A percentile compares a stretch with the other conserved stretches of the same genome.
Conservation (phyloP, 2,797 vertebrate genomes). For the Lagorchestes hirsutus region DNA sequence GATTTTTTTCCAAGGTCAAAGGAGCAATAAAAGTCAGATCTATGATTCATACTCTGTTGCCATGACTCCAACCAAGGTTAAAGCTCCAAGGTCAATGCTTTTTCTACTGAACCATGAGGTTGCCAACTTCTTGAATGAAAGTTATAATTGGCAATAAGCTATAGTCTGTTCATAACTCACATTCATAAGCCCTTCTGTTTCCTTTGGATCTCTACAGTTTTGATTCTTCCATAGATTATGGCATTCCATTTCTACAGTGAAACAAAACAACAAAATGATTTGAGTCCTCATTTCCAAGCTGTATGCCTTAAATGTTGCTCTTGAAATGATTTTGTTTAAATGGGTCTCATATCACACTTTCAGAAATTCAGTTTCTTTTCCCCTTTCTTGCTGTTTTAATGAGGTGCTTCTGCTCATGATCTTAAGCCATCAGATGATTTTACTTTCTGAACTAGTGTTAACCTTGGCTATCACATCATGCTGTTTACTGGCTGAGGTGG, state of each 20-base stretch:
- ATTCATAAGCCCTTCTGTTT: not conserved
- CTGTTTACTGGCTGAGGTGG: not conserved
- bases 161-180: not conserved
- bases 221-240: not conserved
- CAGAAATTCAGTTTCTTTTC: not conserved
- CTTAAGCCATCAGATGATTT: not conserved
- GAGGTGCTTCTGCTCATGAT: not conserved
- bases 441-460: not conserved
- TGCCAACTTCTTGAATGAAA: not conserved
- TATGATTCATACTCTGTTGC: not conserved
- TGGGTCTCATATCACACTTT: not conserved
- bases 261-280: not conserved
- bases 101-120: not conserved
- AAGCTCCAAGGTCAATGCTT: not conserved
- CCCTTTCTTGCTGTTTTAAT: not conserved
- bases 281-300: not conserved
- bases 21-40: not conserved
- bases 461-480: not conserved
- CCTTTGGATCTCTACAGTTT: not conserved
- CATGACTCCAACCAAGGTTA: not conserved
- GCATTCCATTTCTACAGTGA: not conserved
- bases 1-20: not conserved
- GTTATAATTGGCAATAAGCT: not conserved
- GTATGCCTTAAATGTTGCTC: not conserved
- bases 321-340: not conserved